These are phyloP conservation scores for Varanus komodoensis DNA, from an alignment of 2,113 vertebrate species.

Conservation along the genomic window DNA sequence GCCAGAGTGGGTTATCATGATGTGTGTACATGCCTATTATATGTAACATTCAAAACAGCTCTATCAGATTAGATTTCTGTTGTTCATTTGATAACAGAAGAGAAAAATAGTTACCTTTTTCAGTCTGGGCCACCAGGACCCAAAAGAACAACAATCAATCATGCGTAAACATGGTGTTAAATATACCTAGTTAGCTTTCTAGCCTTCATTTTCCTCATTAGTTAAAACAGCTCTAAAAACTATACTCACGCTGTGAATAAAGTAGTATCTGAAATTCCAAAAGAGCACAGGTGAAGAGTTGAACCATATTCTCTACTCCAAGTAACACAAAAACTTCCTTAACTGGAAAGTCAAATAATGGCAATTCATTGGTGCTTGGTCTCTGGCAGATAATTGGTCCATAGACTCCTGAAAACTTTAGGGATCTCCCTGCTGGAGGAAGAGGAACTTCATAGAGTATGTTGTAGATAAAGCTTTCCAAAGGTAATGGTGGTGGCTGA, in stretches of 20 bases:
- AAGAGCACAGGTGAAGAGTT: slow-evolving; percentile 97
- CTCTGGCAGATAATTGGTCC: slow-evolving; percentile 95
- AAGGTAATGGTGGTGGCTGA: slow-evolving; percentile 92
- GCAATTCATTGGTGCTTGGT: slow-evolving; percentile 93
- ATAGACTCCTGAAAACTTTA: slow-evolving; percentile 97
- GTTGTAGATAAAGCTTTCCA: slow-evolving; percentile 99
- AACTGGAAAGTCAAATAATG: slow-evolving; percentile 94
- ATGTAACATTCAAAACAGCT: not conserved
- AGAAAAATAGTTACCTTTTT: not conserved
- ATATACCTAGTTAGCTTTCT: not conserved
- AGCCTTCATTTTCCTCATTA: not conserved
- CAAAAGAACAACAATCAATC: not conserved
- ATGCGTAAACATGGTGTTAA: not conserved
- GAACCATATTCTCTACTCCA: slow-evolving; percentile 95
- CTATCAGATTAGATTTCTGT: not conserved
- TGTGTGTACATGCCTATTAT: not conserved
- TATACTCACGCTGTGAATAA: slow-evolving; percentile 96
- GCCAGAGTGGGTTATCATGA: too few relatives aligned
- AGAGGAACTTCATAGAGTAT: slow-evolving; percentile 97
- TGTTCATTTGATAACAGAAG: not conserved
- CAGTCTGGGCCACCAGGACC: not conserved
- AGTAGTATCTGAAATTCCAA: slow-evolving; percentile 98
- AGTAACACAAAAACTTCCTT: slow-evolving; percentile 93
- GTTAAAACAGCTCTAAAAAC: not conserved
- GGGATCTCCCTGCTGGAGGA: slow-evolving; percentile 92